A percentile compares a stretch with the other conserved stretches of the same genome.
These are phyloP conservation scores for Limnephilus lunatus DNA, from an alignment of 2,888 invertebrate species.

Conservation along the genomic window DNA sequence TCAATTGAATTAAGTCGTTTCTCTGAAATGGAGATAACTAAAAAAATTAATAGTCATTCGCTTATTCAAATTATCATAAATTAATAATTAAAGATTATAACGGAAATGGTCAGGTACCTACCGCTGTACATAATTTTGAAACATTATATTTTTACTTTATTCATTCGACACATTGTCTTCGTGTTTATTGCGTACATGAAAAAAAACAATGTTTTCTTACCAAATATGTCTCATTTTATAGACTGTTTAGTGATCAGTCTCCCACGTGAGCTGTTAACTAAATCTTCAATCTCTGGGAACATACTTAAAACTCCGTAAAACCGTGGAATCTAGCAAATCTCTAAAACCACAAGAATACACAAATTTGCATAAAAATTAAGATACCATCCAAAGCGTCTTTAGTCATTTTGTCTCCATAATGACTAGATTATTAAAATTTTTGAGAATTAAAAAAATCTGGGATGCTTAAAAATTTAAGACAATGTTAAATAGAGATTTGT, in stretches of 20 bases:
- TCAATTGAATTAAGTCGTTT: conserved; percentile 35
- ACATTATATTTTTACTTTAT: not conserved
- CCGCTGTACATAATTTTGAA: not conserved
- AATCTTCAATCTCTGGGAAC: not conserved
- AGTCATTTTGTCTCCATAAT: conserved; percentile 2
- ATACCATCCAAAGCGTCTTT: conserved; percentile 17
- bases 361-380: conserved; percentile 24
- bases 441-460: not conserved
- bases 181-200: not conserved
- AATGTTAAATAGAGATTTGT: not conserved
- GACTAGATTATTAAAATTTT: conserved; percentile 21
- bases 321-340: conserved; percentile 25
- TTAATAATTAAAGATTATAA: conserved; percentile 31
- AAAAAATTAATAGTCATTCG: conserved; percentile 15
- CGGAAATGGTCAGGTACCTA: conserved; percentile 34
- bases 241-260: conserved; percentile 19
- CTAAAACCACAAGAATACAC: not conserved
- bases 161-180: not conserved
- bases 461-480: not conserved
- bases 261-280: conserved; percentile 5
- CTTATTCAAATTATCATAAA: conserved; percentile 27
- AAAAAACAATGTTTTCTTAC: not conserved
- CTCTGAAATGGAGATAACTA: not conserved
- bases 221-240: conserved; percentile 5
- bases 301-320: conserved; percentile 11